Evolutionary conservation across 2,888 invertebrate species (phyloP).

Genomic region (Phortica okadai): DNA sequence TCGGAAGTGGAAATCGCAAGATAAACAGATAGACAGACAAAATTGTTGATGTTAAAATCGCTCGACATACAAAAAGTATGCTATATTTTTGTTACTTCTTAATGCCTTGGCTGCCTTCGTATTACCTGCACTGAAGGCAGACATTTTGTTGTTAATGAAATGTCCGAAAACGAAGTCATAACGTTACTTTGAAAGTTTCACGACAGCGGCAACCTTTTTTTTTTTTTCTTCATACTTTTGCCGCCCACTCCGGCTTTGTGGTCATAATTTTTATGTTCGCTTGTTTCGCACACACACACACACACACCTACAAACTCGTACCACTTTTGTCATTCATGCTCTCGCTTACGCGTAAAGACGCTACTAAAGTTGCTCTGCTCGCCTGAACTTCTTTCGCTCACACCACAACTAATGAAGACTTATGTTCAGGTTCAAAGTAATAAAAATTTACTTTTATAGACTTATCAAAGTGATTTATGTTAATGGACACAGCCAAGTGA

Average conservation of each 20-base stretch:
- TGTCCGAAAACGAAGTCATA: background rate
- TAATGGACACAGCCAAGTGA: conserved; percentile 32
- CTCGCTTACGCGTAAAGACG: background rate
- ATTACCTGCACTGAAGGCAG: background rate
- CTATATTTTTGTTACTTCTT: background rate
- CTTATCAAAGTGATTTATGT: conserved; percentile 47
- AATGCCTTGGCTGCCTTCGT: too few relatives aligned
- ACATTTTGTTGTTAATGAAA: background rate
- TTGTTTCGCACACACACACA: background rate
- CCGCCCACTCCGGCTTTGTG: background rate
- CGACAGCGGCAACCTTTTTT: background rate
- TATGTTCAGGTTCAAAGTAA: conserved; percentile 42
- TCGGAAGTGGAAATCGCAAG: too few relatives aligned
- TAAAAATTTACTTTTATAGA: conserved; percentile 44
- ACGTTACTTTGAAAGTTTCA: conserved; percentile 3
- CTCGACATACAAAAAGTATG: background rate
- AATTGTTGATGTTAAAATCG: too few relatives aligned
- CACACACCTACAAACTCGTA: background rate
- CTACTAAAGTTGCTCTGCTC: background rate
- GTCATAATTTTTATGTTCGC: conserved; percentile 37
- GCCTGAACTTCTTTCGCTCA: background rate
- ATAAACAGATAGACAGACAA: too few relatives aligned
- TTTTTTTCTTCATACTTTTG: background rate
- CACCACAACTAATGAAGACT: conserved; percentile 39
- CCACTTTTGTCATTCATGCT: conserved; percentile 35